These are phyloP conservation scores for Genyomyrus donnyi DNA, from an alignment of 2,113 vertebrate species.

Conservation along the genomic window DNA sequence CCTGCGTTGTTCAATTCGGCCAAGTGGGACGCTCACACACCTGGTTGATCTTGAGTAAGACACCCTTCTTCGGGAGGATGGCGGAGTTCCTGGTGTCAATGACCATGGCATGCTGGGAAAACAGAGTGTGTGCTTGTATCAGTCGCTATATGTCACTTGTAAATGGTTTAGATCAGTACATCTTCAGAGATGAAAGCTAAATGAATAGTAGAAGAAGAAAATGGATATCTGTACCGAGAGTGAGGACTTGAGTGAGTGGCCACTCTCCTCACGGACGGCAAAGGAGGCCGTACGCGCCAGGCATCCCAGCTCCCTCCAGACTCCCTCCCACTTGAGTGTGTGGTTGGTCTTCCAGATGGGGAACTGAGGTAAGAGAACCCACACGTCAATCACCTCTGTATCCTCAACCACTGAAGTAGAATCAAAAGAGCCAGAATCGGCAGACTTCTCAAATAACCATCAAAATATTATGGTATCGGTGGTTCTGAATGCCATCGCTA, in stretches of 20 bases:
- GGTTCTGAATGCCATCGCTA: not conserved
- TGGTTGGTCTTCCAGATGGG: conserved; percentile 81
- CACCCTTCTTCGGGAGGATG: conserved; percentile 80
- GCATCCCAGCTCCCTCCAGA: conserved; percentile 91
- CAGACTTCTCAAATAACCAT: not conserved
- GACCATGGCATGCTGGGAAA: conserved; percentile 77
- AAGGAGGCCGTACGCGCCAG: conserved; percentile 86
- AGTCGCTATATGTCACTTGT: not conserved
- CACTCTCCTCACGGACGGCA: conserved; percentile 86
- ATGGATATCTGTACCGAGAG: conserved; percentile 64
- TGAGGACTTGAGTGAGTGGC: conserved; percentile 89
- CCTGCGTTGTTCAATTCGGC: not conserved
- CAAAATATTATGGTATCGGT: not conserved
- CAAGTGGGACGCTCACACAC: conserved; percentile 37
- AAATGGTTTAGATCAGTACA: not conserved
- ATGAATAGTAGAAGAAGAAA: not conserved
- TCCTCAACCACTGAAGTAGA: not conserved
- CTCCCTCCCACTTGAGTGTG: conserved; percentile 87
- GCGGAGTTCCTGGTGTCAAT: conserved; percentile 85
- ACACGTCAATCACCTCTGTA: not conserved
- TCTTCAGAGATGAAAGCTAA: not conserved
- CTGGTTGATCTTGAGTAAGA: conserved; percentile 89
- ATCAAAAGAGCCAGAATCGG: not conserved
- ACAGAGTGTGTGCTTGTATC: not conserved
- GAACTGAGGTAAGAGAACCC: conserved; percentile 58